phyloP scores from a whole-genome alignment of 2,113 vertebrate genomes.

The Brachyistius frenatus region DNA sequence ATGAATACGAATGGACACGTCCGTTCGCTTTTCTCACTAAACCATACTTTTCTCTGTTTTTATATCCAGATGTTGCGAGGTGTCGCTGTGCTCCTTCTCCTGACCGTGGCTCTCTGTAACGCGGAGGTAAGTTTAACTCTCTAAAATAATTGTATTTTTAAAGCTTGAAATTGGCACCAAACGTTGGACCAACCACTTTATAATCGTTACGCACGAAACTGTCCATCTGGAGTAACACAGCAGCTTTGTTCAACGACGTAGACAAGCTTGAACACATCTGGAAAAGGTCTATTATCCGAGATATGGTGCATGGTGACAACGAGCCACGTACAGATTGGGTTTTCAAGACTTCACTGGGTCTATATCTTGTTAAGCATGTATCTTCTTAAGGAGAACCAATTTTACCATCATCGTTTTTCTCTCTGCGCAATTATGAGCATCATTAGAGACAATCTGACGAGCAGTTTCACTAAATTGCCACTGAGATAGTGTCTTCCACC shows the following conservation, averaged over 20 bases:
- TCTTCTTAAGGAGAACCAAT: conserved; percentile 35
- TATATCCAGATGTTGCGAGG: conserved; percentile 83
- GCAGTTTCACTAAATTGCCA: conserved; percentile 26
- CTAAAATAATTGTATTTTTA: neutral
- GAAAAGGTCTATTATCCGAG: conserved; percentile 8
- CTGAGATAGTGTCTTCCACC: neutral
- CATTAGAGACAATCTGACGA: conserved; percentile 27
- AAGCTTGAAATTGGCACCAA: neutral
- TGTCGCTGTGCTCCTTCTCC: conserved; percentile 74
- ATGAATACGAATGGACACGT: neutral
- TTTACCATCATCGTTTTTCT: conserved; percentile 21
- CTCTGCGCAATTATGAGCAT: conserved; percentile 42
- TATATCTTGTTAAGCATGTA: conserved; percentile 1
- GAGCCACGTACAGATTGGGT: too few species aligned
- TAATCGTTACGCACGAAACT: neutral
- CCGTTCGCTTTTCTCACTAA: conserved; percentile 7
- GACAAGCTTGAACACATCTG: conserved; percentile 52
- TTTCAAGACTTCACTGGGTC: too few species aligned
- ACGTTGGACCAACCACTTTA: neutral
- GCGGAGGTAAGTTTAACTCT: conserved; percentile 80
- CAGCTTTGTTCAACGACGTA: conserved; percentile 11
- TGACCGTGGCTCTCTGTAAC: conserved; percentile 67
- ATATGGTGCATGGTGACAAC: neutral
- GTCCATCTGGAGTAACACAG: neutral
- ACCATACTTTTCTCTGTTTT: conserved; percentile 36